Evolutionary conservation across 2,797 vertebrate genomes (phyloP), one percentile per base, ranked within the genome.

Genomic region (Hephaestus fuliginosus): DNA sequence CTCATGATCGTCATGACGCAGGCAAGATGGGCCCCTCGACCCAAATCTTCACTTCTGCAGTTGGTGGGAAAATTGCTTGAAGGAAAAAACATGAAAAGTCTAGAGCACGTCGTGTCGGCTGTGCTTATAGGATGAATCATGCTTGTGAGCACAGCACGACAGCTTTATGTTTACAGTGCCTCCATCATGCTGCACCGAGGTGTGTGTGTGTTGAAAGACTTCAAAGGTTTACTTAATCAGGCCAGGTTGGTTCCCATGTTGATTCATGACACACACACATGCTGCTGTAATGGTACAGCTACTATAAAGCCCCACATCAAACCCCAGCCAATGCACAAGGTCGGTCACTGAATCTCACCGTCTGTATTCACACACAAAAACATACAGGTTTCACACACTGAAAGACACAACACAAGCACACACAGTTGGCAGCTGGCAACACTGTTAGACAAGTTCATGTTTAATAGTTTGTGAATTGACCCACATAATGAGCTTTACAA

Each of bases 211-310:
- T 39, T 43, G 17, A 53, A 51, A 65, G 58, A 66, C 49, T 56
- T 44, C 39, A 81, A 72, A 78, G 72, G 63, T 71, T 76, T 71
- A 25, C 43, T 79, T 76, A 86, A 86, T 86, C 76, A 89, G 81
- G 79, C 76, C 78, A 84, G 70, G 75, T 68, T 79, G 55, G 28
- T 57, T 78, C 70, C 74, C 68, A 56, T n/a, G 73, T 81, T 83
- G 78, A 87, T 73, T 71, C 36, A 67, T 74, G 18, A 60, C 55
- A 64, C 56, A 61, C 18, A 49, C 22, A 51, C n/a, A 60, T 3
- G 11, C 3, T 0, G 8, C 44, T 53, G 58, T 76, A 70, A 53
- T 64, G 49, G 14, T 18, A 51, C 60, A 68, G 49, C 41, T 67
- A 43, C 76, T 57, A 66, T 44, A 65, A 60, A 83, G 63, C 36